A percentile compares a stretch with the other conserved stretches of the same genome.
These are phyloP conservation scores for Coccyzus lansbergi DNA, from an alignment of 2,797 vertebrate genomes.

Conservation along the genomic window DNA sequence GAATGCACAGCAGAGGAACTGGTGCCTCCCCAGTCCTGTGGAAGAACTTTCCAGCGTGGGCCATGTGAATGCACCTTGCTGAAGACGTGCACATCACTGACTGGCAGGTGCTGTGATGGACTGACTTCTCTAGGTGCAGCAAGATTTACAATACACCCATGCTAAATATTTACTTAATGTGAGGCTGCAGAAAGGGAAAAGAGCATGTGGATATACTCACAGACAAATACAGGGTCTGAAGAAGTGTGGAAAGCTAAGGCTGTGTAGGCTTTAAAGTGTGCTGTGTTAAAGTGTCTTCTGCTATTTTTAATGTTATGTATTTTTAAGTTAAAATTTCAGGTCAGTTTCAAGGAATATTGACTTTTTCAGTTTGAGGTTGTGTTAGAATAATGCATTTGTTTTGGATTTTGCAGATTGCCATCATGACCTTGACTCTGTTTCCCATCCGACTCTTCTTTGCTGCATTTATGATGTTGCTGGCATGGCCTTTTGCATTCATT, in stretches of 20 bases:
- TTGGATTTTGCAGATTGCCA: constrained; percentile 84
- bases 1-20: not conserved
- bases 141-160: not conserved
- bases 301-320: not conserved
- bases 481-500: constrained; percentile 95
- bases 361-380: not conserved
- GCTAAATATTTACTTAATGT: constrained; percentile 25
- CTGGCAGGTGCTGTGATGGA: not conserved
- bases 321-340: not conserved
- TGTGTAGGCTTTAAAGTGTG: not conserved
- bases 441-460: constrained; percentile 92
- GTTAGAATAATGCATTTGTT: not conserved
- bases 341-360: not conserved
- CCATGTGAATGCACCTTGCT: not conserved
- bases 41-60: not conserved
- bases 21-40: not conserved
- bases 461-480: constrained; percentile 96
- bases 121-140: not conserved
- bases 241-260: not conserved
- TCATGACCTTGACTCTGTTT: constrained; percentile 96
- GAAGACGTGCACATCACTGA: not conserved
- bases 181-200: not conserved
- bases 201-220: not conserved
- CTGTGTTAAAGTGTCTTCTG: not conserved
- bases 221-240: not conserved